Evolutionary conservation across 2,888 invertebrate species (phyloP).

Genomic region (Dioctria linearis): DNA sequence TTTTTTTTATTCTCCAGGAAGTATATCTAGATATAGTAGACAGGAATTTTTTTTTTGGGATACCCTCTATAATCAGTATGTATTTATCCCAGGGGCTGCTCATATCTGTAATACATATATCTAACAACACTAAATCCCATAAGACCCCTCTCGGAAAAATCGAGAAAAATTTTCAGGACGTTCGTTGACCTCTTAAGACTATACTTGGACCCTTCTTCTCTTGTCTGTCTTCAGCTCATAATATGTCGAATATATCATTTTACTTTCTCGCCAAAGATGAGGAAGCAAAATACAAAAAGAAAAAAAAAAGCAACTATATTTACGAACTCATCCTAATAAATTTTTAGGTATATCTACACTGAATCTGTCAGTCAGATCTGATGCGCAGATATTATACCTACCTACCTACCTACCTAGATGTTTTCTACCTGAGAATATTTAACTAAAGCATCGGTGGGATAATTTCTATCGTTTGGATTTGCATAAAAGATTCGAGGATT

Average conservation of each 20-base stretch:
- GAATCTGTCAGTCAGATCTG: slow-evolving; percentile 13
- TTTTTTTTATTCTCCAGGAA: slow-evolving; percentile 3
- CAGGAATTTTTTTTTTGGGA: slow-evolving; percentile 4
- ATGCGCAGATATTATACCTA: slow-evolving; percentile 9
- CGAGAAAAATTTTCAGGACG: not conserved
- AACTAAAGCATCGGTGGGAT: too few relatives aligned
- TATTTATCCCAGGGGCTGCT: slow-evolving; percentile 22
- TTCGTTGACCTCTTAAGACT: slow-evolving; percentile 36
- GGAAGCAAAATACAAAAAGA: not conserved
- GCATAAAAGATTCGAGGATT: slow-evolving; percentile 18
- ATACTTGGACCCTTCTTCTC: slow-evolving; percentile 2
- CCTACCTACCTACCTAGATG: not conserved
- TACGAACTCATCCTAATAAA: slow-evolving; percentile 19
- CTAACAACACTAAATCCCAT: not conserved
- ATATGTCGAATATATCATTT: slow-evolving; percentile 28
- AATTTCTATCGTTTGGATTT: not conserved
- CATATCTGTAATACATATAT: slow-evolving; percentile 12
- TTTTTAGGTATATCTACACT: slow-evolving; percentile 1
- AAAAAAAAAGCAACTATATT: not conserved
- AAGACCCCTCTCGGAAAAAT: slow-evolving; percentile 11
- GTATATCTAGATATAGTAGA: not conserved
- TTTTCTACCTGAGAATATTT: not conserved
- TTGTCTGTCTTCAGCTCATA: slow-evolving; percentile 10
- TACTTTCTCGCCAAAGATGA: slow-evolving; percentile 20
- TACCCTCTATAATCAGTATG: not conserved